Evolutionary conservation across 2,888 invertebrate species (phyloP), one percentile per base, ranked within the genome.

Genomic region (Sclerodermus sp.): DNA sequence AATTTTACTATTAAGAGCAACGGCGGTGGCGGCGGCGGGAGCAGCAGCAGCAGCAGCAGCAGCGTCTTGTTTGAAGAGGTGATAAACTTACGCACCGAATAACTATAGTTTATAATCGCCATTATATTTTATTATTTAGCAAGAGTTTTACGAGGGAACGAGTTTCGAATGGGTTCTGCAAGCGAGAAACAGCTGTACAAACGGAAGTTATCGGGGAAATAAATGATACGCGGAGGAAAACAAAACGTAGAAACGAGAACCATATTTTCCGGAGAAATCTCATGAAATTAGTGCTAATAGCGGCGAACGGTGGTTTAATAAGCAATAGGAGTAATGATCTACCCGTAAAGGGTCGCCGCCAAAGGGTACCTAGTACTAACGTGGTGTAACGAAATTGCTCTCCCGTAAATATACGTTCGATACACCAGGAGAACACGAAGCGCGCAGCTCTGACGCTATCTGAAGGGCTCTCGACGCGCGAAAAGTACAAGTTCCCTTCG

Each of bases 351-450:
- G 53, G 44, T 34, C 46, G 45, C 49, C 46, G 36, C 42, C 46
- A 48, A 43, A 42, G 55, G 40, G 43, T 38, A 43, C 41, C 47
- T 47, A 31, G 34, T 34, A 34, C 46, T 51, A 51, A 54, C 43
- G 47, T 45, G 45, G 45, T 55, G 49, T 53, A 55, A 53, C 55
- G 49, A 47, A 49, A 55, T 45, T 49, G 40, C 55, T 47, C 45
- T 32, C 44, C 47, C 55, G 53, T 55, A 55, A 55, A 50, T 48
- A 55, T 48, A 55, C 47, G 53, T 55, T 55, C 55, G 48, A 48
- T 38, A 40, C 34, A 31, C 23, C 37, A 45, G 23, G 37, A 37
- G 32, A 32, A 30, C 6, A 30, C 42, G 32, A 30, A 8, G 29
- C 29, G 23, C 41, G 23, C 15, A 39, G n/a, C 17, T 39, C 17